Evolutionary conservation across 2,888 invertebrate genomes (phyloP).

Genomic region (Erebia aethiops): DNA sequence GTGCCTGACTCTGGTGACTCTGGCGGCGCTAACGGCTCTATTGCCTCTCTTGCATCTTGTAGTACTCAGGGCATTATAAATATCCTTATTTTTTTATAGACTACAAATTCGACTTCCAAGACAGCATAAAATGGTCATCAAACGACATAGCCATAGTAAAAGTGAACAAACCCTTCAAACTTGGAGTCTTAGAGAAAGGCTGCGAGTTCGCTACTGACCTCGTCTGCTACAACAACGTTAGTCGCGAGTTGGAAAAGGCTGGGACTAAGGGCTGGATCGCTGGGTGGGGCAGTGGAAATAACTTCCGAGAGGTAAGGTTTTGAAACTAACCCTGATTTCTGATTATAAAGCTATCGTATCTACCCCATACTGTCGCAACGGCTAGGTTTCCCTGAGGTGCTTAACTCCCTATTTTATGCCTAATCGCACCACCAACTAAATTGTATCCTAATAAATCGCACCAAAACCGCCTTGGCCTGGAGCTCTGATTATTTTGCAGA

Average conservation of each 20-base stretch:
- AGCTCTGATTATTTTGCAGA: too few relatives aligned
- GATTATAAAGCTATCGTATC: too few relatives aligned
- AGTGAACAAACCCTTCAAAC: slow-evolving; percentile 71
- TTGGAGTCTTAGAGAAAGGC: slow-evolving; percentile 64
- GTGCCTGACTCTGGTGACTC: too few relatives aligned
- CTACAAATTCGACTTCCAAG: slow-evolving; percentile 79
- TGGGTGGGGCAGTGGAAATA: slow-evolving; percentile 76
- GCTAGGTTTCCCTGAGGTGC: too few relatives aligned
- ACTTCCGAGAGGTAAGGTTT: slow-evolving; percentile 69
- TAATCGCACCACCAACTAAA: too few relatives aligned
- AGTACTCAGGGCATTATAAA: too few relatives aligned
- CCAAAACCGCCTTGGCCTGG: too few relatives aligned
- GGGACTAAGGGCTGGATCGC: slow-evolving; percentile 72
- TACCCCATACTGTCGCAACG: too few relatives aligned
- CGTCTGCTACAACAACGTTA: slow-evolving; percentile 69
- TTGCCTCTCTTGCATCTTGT: too few relatives aligned
- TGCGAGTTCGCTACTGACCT: slow-evolving; percentile 66
- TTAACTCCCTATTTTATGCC: too few relatives aligned
- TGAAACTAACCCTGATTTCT: background rate
- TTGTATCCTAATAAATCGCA: too few relatives aligned
- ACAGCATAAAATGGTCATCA: slow-evolving; percentile 77
- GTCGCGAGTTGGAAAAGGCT: slow-evolving; percentile 69
- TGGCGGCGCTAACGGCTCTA: too few relatives aligned
- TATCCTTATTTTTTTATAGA: slow-evolving; percentile 48
- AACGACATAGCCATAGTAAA: slow-evolving; percentile 77